phyloP scores from a whole-genome alignment of 2,888 invertebrate genomes.

The Lacanobia wlatinum region DNA sequence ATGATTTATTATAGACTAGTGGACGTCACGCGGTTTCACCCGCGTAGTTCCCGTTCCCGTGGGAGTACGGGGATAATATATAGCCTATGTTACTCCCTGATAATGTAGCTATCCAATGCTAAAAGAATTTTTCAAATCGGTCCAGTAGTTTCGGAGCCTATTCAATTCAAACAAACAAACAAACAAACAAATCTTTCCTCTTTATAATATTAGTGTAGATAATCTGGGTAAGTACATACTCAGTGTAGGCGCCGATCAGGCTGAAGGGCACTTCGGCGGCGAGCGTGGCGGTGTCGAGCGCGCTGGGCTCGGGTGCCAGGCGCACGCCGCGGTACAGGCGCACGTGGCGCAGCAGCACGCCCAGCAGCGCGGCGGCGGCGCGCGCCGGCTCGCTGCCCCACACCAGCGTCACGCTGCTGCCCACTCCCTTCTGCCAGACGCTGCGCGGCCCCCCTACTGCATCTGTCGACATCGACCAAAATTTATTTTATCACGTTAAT shows the following conservation, averaged over 20 bases:
- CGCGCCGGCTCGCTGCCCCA: slow-evolving; percentile 93
- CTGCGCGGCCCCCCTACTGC: slow-evolving; percentile 1
- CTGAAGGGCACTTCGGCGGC: background rate
- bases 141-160: too few relatives aligned
- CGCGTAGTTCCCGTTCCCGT: too few relatives aligned
- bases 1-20: background rate
- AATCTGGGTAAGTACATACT: slow-evolving; percentile 17
- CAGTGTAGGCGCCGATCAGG: background rate
- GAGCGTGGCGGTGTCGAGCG: slow-evolving; percentile 10
- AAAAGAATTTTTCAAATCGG: too few relatives aligned
- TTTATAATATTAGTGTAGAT: too few relatives aligned
- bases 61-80: too few relatives aligned
- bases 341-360: slow-evolving; percentile 93
- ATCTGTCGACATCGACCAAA: background rate
- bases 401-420: slow-evolving; percentile 89
- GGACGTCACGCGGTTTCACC: too few relatives aligned
- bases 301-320: slow-evolving; percentile 70
- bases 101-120: too few relatives aligned
- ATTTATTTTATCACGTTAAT: background rate
- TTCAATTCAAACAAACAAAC: too few relatives aligned
- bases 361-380: slow-evolving; percentile 95
- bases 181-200: too few relatives aligned
- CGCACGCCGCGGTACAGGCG: slow-evolving; percentile 89
- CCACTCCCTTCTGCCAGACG: slow-evolving; percentile 91
- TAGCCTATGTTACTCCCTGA: too few relatives aligned